Evolutionary conservation across 1,140 invertebrate genomes (phyloP).

Genomic region (Drosophila sucinea): DNA sequence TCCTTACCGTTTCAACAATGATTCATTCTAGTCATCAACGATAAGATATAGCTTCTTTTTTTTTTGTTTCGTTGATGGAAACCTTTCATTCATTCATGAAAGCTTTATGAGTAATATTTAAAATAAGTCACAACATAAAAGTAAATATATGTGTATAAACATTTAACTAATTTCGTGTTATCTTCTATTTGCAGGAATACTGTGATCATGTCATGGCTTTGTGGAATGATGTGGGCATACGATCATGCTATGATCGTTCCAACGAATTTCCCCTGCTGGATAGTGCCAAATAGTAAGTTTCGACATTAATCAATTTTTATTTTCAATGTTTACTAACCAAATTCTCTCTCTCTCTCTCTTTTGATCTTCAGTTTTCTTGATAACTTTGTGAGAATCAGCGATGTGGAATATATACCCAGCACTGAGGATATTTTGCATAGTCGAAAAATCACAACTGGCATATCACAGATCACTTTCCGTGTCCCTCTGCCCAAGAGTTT

Average conservation of each 20-base stretch:
- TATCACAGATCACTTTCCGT: slow-evolving; percentile 89
- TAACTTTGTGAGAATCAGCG: slow-evolving; percentile 85
- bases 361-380: slow-evolving; percentile 86
- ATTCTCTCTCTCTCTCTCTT: background rate
- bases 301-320: background rate
- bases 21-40: slow-evolving; percentile 42
- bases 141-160: background rate
- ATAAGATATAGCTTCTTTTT: slow-evolving; percentile 50
- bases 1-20: slow-evolving; percentile 6
- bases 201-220: slow-evolving; percentile 86
- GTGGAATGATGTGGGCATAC: slow-evolving; percentile 88
- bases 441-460: slow-evolving; percentile 87
- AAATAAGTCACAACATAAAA: background rate
- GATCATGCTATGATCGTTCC: slow-evolving; percentile 88
- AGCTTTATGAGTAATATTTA: slow-evolving; percentile 8
- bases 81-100: slow-evolving; percentile 16
- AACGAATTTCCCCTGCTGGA: slow-evolving; percentile 92
- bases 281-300: slow-evolving; percentile 90
- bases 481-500: slow-evolving; percentile 87
- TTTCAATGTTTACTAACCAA: slow-evolving; percentile 27
- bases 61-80: background rate
- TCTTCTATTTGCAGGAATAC: slow-evolving; percentile 85
- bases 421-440: slow-evolving; percentile 89
- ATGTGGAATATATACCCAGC: slow-evolving; percentile 86
- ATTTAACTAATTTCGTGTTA: background rate